phyloP scores from a whole-genome alignment of 1,140 invertebrate genomes.

The Nasonia giraulti region DNA sequence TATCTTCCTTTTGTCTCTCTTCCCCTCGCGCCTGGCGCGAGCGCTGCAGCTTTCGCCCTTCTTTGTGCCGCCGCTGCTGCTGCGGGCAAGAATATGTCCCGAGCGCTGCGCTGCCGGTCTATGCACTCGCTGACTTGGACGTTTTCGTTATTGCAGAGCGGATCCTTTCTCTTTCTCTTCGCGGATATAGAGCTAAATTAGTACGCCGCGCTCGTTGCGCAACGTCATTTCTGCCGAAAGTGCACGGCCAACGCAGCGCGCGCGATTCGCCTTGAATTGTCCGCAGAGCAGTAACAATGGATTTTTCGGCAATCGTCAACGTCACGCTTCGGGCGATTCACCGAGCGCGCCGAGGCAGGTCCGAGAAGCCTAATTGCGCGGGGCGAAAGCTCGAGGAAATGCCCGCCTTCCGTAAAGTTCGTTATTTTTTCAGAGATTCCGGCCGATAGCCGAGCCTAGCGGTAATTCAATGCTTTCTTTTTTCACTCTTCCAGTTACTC shows the following conservation, averaged over 20 bases:
- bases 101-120: too few relatives aligned
- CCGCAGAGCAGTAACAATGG: background rate
- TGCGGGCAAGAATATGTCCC: too few relatives aligned
- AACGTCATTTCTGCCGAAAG: too few relatives aligned
- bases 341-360: background rate
- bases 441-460: background rate
- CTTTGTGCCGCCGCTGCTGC: too few relatives aligned
- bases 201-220: too few relatives aligned
- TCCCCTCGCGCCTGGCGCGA: background rate
- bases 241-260: background rate
- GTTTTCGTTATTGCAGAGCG: too few relatives aligned
- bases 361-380: background rate
- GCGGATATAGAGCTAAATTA: too few relatives aligned
- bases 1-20: slow-evolving; percentile 17
- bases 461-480: background rate
- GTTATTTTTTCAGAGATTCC: background rate
- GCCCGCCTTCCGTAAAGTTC: background rate
- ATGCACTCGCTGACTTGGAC: too few relatives aligned
- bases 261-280: background rate
- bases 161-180: too few relatives aligned
- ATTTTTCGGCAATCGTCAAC: background rate
- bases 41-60: slow-evolving; percentile 3
- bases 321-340: background rate
- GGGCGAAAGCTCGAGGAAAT: background rate
- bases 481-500: too few relatives aligned